Base-by-base conservation (phyloP, 2,888 invertebrate species). In the Ptycholaimellus sp. region DNA sequence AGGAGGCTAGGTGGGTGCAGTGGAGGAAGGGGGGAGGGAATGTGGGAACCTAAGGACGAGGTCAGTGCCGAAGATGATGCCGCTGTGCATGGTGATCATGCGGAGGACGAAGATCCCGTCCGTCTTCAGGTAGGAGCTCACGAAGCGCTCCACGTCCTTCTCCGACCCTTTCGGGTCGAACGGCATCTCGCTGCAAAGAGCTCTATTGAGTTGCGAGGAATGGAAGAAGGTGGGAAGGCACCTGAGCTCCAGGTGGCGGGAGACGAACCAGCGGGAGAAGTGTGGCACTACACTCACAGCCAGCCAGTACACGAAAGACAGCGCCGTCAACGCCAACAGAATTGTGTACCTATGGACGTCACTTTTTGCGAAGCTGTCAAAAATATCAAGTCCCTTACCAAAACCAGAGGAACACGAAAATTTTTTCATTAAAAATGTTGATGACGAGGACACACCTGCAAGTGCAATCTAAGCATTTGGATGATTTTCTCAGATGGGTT, bases 1-100 rank as follows among this genome's bases (percentile, higher is more conserved):
- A n/a, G n/a, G n/a, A n/a, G n/a, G n/a, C n/a, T n/a, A n/a, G n/a
- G n/a, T n/a, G n/a, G n/a, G n/a, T n/a, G n/a, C n/a, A n/a, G n/a
- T n/a, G n/a, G n/a, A n/a, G n/a, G n/a, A n/a, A n/a, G n/a, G n/a
- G n/a, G n/a, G n/a, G n/a, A n/a, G n/a, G n/a, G n/a, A n/a, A n/a
- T n/a, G n/a, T n/a, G n/a, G n/a, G n/a, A n/a, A n/a, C 14, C 49
- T 44, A 18, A 44, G 48, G 4, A 54, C 50, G 16, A 56, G 42
- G 35, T 56, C 55, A 6, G 53, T 56, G 19, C 52, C 52, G 39
- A 56, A 56, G 16, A 56, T 56, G 14, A 54, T 48, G n/a, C 54
- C 53, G 17, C 52, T 48, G 35, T 53, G 52, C 25, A 54, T 43
- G 2, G 52, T 53, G 29, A 56, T 42, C 54, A 56, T 56, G 27